Conservation (phyloP, 2,888 invertebrate species). For the Spodoptera exigua region DNA sequence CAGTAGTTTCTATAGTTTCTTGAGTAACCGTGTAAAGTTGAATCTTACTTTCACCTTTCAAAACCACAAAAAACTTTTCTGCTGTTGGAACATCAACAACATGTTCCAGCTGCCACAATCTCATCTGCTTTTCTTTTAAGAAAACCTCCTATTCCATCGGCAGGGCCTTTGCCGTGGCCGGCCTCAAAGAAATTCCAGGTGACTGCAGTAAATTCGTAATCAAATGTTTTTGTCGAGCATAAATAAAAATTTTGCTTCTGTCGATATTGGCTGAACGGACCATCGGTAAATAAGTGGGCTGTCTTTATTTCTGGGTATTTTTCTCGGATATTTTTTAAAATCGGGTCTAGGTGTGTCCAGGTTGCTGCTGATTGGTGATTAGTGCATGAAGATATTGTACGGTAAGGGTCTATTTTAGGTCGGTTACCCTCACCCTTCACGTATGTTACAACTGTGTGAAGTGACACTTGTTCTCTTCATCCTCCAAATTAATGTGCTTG, state of each 20-base stretch:
- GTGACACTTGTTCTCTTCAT: background rate
- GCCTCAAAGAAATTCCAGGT: slow-evolving; percentile 24
- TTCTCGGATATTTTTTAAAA: background rate
- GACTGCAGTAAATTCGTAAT: slow-evolving; percentile 10
- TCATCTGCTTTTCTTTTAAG: background rate
- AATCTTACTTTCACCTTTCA: too few species aligned
- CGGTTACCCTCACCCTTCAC: background rate
- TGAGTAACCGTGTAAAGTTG: too few species aligned
- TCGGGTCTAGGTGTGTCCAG: slow-evolving; percentile 21
- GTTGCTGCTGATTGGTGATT: slow-evolving; percentile 13
- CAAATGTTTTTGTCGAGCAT: slow-evolving; percentile 3
- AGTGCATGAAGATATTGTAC: slow-evolving; percentile 8
- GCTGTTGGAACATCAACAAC: background rate
- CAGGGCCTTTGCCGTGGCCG: slow-evolving; percentile 14
- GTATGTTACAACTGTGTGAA: slow-evolving; percentile 2
- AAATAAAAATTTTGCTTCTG: slow-evolving; percentile 21
- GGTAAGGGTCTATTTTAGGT: slow-evolving; percentile 1
- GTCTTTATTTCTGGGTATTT: slow-evolving; percentile 2
- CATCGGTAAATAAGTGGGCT: slow-evolving; percentile 15
- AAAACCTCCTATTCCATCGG: background rate
- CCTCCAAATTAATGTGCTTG: slow-evolving; percentile 16
- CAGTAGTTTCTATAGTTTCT: too few species aligned
- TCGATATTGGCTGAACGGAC: slow-evolving; percentile 14
- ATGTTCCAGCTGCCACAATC: background rate
- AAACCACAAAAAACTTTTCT: background rate